phyloP scores from a whole-genome alignment of 1,140 invertebrate genomes.

The Microplitis demolitor region DNA sequence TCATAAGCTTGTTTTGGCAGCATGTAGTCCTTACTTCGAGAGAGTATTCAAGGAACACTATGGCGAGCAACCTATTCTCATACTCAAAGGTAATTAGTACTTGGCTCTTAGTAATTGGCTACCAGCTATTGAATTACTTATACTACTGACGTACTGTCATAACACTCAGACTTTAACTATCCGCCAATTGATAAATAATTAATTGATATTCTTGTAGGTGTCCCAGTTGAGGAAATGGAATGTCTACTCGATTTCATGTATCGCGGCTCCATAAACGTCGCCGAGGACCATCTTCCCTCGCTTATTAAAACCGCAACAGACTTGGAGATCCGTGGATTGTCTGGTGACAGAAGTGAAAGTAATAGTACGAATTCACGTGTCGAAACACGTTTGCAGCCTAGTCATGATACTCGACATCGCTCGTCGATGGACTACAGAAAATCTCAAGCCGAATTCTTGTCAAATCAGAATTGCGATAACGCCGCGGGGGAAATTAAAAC shows the following conservation, averaged over 20 bases:
- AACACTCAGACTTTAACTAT: neutral
- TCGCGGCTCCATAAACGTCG: conserved; percentile 72
- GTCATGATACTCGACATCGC: conserved; percentile 45
- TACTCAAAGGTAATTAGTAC: conserved; percentile 65
- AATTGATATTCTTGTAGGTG: conserved; percentile 39
- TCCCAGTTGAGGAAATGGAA: conserved; percentile 72
- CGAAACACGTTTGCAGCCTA: conserved; percentile 40
- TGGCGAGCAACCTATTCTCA: conserved; percentile 75
- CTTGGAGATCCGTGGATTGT: conserved; percentile 67
- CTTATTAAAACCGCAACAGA: conserved; percentile 72
- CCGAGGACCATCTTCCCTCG: conserved; percentile 69
- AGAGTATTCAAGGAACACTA: conserved; percentile 70
- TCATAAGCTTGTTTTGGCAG: conserved; percentile 74
- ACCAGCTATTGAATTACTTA: neutral
- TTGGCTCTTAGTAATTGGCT: neutral
- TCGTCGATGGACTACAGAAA: conserved; percentile 46
- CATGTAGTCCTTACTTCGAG: conserved; percentile 78
- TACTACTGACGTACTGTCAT: neutral
- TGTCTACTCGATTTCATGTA: conserved; percentile 76
- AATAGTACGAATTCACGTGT: conserved; percentile 41
- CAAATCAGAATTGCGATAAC: conserved; percentile 40
- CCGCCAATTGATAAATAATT: neutral
- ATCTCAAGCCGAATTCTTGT: conserved; percentile 35
- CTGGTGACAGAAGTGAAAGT: conserved; percentile 46
- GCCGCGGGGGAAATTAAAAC: conserved; percentile 49